Base-by-base conservation (phyloP, 2,888 invertebrate genomes). In the Onchidella celtica region DNA sequence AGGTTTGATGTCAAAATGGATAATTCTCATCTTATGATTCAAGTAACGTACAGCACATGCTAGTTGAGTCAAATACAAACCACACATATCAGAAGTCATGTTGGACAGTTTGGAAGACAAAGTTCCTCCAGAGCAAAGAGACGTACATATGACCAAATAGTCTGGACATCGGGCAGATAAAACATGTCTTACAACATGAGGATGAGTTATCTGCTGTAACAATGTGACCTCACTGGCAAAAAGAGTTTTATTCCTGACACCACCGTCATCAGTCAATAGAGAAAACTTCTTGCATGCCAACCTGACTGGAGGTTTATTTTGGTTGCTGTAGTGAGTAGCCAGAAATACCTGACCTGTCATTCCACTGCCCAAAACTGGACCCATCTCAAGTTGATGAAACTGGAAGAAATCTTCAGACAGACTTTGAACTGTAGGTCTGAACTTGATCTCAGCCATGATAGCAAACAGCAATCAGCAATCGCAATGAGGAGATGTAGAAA, bases 331-430 rank as follows among this genome's bases (percentile, higher is more conserved):
- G 1, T 40, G 47, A 4, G 27, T 27, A 0, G 38, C 70, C 29
- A 70, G 3, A 1, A 70, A 27, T 17, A 47, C 70, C 27, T 70
- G 29, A 11, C 70, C 70, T 11, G 27, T 29, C 70, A 70, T 70
- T 17, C 70, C 70, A 3, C 14, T 21, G 36, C 70, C 70, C 2
- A 70, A 29, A 9, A 70, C 55, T 9, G 47, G 70, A 14, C 47
- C 47, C 29, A 14, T 29, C 32, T 29, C 1, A 6, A 70, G 2
- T 14, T 47, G 24, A 29, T 47, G 47, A 0, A 17, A 6, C 24
- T 24, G 27, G 14, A 70, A 70, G 70, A 70, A 70, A 70, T 70
- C 70, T 17, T 27, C 70, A n/a, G 68, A 4, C 1, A 68, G 38
- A 38, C 9, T 17, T 0, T 11, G n/a, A 3, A 24, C 38, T n/a